Evolutionary conservation across 2,797 vertebrate genomes (phyloP).

Genomic region (Amphiprion clarkii): DNA sequence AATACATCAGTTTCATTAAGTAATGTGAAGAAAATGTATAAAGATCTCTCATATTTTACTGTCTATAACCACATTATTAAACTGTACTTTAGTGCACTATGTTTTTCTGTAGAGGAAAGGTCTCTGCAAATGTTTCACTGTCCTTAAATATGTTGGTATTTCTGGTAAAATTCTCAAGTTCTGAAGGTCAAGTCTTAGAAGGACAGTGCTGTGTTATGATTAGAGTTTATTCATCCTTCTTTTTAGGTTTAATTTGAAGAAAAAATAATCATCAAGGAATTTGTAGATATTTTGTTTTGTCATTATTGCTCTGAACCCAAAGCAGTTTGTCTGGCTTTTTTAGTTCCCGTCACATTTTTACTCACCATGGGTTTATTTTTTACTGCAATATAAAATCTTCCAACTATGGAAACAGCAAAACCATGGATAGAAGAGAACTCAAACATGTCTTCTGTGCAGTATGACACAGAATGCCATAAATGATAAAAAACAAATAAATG

Average conservation of each 20-base stretch:
- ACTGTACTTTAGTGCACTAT: background rate
- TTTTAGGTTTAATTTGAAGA: conserved; percentile 2
- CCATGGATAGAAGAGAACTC: no score
- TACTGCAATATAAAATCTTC: no score
- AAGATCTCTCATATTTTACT: background rate
- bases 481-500: no score
- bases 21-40: background rate
- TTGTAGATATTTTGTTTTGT: background rate
- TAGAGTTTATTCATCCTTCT: background rate
- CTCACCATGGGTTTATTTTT: no score
- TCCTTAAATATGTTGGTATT: background rate
- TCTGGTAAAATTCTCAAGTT: background rate
- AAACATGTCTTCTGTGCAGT: no score
- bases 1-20: background rate
- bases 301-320: no score
- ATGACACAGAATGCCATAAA: no score
- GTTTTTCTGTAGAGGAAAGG: background rate
- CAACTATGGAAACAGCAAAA: no score
- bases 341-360: no score
- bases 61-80: background rate
- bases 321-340: no score
- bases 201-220: background rate
- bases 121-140: background rate
- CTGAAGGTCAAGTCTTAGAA: background rate
- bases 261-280: background rate